Base-by-base conservation (phyloP, 2,888 invertebrate genomes). In the Spilosoma lubricipeda region DNA sequence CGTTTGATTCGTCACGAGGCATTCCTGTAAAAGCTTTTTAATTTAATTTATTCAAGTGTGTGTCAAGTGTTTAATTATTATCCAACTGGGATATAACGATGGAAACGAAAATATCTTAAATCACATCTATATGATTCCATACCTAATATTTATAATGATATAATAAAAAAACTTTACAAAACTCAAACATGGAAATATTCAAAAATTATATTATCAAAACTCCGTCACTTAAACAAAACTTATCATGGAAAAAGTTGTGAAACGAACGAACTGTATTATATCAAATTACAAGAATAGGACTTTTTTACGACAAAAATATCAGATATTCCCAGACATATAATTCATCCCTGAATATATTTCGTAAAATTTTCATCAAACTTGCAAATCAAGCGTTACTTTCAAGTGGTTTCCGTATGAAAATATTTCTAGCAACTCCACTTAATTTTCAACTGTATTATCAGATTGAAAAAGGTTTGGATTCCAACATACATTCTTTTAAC, bases 361-460 rank as follows among this genome's bases (percentile, higher is more conserved):
- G 15, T 59, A n/a, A 65, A 66, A 66, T n/a, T 70, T 72, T 70
- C 42, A 68, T 45, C 33, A 42, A 70, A 70, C 23, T 73, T 66
- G 65, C 56, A 73, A 70, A 73, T 70, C 73, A 70, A 73, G 33
- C 70, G 45, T 70, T 66, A 30, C 48, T 39, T 33, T 67, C 74
- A 70, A 74, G 42, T 27, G 27, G 36, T 63, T 63, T 67, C 59
- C 9, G 23, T 66, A 42, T 70, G n/a, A 56, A 73, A 70, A 59
- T 65, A 27, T 48, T 27, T 45, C 30, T 39, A 74, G n/a, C n/a
- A n/a, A n/a, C n/a, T n/a, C n/a, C n/a, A n/a, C 8, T 39, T 39
- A 0, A 52, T 67, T 67, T 30, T 66, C 23, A 67, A n/a, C n/a
- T n/a, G n/a, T 45, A 67, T 33, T 66, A 4, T 18, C 13, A 13